Evolutionary conservation across 2,888 invertebrate genomes (phyloP).

Genomic region (Eristalis tenax): DNA sequence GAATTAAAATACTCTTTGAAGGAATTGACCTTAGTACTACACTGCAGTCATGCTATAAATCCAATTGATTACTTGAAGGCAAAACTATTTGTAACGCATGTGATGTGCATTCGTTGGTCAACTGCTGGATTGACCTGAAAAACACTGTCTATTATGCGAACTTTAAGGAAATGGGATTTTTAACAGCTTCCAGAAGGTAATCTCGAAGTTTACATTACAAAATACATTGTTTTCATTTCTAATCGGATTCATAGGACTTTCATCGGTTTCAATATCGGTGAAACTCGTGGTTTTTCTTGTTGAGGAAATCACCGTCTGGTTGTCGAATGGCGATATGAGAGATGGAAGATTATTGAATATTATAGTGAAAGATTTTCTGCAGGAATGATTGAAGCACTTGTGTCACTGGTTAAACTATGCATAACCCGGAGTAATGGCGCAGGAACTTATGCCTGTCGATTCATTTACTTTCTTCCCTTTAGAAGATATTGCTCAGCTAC

Average conservation of each 20-base stretch:
- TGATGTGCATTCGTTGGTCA: neutral
- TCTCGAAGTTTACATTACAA: neutral
- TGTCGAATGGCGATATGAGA: neutral
- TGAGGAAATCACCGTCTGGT: neutral
- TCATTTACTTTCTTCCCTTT: no score
- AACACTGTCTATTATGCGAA: neutral
- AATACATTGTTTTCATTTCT: neutral
- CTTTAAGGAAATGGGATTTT: neutral
- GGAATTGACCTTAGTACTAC: neutral
- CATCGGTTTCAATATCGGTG: neutral
- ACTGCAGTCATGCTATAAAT: neutral
- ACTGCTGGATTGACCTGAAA: neutral
- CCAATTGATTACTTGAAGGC: no score
- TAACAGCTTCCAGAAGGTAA: neutral
- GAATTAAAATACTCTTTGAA: neutral
- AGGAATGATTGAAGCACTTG: no score
- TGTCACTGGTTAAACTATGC: no score
- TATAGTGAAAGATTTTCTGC: no score
- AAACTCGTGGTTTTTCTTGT: neutral
- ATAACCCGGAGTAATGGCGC: no score
- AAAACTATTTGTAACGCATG: neutral
- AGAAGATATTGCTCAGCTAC: no score
- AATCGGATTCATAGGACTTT: neutral
- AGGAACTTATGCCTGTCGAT: no score
- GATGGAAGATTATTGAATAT: no score